These are phyloP conservation scores for Tokudaia muenninki DNA, from an alignment of 2,797 vertebrate species.

Conservation along the genomic window DNA sequence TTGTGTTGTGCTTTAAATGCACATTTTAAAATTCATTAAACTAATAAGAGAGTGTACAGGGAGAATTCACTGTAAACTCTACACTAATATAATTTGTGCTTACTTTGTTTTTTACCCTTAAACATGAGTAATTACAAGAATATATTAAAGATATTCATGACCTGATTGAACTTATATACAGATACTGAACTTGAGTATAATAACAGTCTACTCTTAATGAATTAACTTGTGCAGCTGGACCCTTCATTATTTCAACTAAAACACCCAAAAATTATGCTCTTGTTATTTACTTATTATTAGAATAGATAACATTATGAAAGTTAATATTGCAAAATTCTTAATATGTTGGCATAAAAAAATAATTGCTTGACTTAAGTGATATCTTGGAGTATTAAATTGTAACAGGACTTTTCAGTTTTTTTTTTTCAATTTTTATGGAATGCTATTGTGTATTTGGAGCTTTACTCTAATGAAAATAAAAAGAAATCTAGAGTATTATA, in stretches of 20 bases:
- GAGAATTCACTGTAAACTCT: not conserved
- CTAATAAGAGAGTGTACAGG: not conserved
- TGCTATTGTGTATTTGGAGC: not conserved
- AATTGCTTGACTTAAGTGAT: not conserved
- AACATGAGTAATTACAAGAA: slow-evolving; percentile 18
- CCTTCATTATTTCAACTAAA: not conserved
- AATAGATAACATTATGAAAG: not conserved
- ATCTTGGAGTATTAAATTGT: not conserved
- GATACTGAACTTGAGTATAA: not conserved
- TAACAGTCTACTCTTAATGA: not conserved
- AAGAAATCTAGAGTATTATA: not conserved
- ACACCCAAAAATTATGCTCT: not conserved
- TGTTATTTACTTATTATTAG: not conserved
- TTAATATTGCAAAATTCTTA: not conserved
- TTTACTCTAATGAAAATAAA: not conserved
- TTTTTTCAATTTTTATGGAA: not conserved
- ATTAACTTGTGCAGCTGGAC: not conserved
- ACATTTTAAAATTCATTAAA: slow-evolving; percentile 58
- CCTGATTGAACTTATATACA: not conserved
- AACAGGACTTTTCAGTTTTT: not conserved
- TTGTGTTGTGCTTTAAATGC: slow-evolving; percentile 51
- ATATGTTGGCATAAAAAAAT: not conserved
- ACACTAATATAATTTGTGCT: not conserved
- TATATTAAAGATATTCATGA: not conserved
- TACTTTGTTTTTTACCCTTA: not conserved